Conservation (phyloP, 1,140 invertebrate genomes). For the Drosophila murphyi region DNA sequence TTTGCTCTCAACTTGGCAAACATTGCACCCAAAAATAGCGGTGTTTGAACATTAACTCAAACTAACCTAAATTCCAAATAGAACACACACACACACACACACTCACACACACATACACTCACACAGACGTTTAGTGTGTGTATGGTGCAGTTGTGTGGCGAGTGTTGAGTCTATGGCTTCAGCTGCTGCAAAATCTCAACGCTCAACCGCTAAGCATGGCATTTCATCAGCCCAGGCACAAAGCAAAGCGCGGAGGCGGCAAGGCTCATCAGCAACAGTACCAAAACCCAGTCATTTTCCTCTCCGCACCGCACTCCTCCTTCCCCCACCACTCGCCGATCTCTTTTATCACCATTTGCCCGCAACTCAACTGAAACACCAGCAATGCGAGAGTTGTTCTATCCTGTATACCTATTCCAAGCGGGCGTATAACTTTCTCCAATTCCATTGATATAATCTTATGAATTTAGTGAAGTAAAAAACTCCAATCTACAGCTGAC, state of each 20-base stretch:
- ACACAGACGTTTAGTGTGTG: no score
- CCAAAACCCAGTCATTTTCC: conserved; percentile 22
- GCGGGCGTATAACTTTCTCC: no score
- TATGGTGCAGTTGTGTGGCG: no score
- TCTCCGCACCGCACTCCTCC: no score
- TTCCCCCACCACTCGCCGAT: neutral
- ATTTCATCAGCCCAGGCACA: conserved; percentile 67
- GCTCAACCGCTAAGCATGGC: conserved; percentile 77
- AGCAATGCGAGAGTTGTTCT: conserved; percentile 19
- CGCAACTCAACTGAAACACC: conserved; percentile 6
- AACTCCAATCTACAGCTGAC: no score
- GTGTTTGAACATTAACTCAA: conserved; percentile 62
- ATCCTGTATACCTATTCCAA: neutral
- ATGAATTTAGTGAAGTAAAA: no score
- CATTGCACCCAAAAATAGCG: conserved; percentile 33
- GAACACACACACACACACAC: conserved; percentile 10
- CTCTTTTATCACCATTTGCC: neutral
- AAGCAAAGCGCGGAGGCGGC: conserved; percentile 24
- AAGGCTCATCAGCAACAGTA: conserved; percentile 19
- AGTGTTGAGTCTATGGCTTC: conserved; percentile 42
- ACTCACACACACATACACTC: neutral
- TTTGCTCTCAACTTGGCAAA: conserved; percentile 10
- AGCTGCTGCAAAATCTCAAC: conserved; percentile 60
- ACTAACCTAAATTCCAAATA: conserved; percentile 54
- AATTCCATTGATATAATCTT: no score